These are phyloP conservation scores for Octodon degus DNA, from an alignment of 2,113 vertebrate genomes.

Conservation along the genomic window DNA sequence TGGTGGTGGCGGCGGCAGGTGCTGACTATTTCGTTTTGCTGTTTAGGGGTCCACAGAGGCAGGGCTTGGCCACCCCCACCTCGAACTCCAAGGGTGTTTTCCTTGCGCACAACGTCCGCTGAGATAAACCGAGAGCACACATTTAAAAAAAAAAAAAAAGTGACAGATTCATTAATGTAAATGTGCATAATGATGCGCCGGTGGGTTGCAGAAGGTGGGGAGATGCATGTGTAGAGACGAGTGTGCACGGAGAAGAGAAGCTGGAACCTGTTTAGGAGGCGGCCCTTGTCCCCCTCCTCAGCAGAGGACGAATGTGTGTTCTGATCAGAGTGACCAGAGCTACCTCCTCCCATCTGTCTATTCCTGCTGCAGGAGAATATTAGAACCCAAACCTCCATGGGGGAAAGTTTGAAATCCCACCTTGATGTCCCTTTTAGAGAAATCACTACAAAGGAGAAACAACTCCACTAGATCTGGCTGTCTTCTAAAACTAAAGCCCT, in stretches of 20 bases:
- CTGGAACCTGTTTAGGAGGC: neutral
- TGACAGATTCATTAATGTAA: neutral
- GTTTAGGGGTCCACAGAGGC: neutral
- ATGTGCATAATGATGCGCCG: neutral
- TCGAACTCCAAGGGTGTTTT: neutral
- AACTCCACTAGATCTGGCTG: neutral
- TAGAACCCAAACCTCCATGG: neutral
- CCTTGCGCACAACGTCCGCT: neutral
- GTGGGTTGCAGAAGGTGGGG: neutral
- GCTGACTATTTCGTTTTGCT: neutral
- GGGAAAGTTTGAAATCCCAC: neutral
- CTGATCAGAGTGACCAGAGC: neutral
- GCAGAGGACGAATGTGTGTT: neutral
- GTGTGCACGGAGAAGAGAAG: neutral
- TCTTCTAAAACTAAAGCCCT: conserved; percentile 53
- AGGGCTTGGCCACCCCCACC: neutral
- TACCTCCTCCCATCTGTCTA: neutral
- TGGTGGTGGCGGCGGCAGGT: neutral
- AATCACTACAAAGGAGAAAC: neutral
- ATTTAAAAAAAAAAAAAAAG: neutral
- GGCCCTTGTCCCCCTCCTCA: neutral
- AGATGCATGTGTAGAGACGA: neutral
- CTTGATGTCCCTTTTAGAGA: conserved; percentile 38
- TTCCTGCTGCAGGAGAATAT: neutral
- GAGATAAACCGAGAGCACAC: neutral